Base-by-base conservation (phyloP, 2,113 vertebrate species). In the Nothobranchius furzeri region DNA sequence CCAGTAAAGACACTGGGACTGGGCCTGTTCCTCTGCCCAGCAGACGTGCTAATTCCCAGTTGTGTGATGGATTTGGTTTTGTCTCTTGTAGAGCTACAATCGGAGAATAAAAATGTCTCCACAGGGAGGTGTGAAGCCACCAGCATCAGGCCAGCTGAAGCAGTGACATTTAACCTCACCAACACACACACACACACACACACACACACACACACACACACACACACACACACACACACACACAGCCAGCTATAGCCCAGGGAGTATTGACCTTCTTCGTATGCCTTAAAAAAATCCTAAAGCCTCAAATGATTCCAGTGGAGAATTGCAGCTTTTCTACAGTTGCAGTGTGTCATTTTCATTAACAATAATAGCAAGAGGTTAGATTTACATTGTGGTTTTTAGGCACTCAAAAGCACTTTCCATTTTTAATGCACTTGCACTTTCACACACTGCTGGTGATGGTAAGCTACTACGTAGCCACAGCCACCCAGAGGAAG, bases 111-210 rank as follows among this genome's bases (percentile, higher is more conserved):
- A 58, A 86, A 85, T 70, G 79, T 64, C 54, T 82, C 20, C 76
- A 57, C 13, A 4, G 72, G 43, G 83, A 81, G 71, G 67, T 70
- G 75, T 76, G 53, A 36, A 56, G 72, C 62, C 24, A 20, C 49
- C 82, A 68, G 70, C 52, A 69, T 74, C 54, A 52, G 70, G 64
- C 73, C 76, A 68, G 67, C 52, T 60, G 74, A 76, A 72, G 69
- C 50, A 1, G 45, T 89, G 87, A 87, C 87, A 87, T 87, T 89
- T 84, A 85, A 70, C 64, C 76, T 57, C 64, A 70, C 68, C 76
- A 72, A 64, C 76, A 82, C 64, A 55, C 78, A 61, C 51, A 24
- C 53, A 12, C 62, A 50, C 53, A 40, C 37, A 30, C 37, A 40
- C 61, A 71, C 20, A 20, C 20, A 20, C 20, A 20, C 20, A 20